Base-by-base conservation (phyloP, 2,113 vertebrate species). In the Suncus etruscus region DNA sequence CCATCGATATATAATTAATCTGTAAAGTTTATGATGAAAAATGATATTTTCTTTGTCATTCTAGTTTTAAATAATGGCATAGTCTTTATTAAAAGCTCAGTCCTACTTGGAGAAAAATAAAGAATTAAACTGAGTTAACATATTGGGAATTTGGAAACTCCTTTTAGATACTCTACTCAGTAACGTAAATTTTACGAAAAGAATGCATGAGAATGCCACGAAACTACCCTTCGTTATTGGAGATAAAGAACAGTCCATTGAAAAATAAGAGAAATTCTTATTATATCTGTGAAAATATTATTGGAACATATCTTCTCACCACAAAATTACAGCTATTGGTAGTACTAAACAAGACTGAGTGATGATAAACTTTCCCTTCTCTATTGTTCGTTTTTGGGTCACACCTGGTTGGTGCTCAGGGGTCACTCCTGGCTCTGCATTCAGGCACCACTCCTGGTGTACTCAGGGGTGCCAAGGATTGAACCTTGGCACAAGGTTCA, bases 21-120 rank as follows among this genome's bases (percentile, higher is more conserved):
- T 94, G 76, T 79, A 90, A 91, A 93, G 93, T 86, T 87, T 81
- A 93, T 85, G 51, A 95, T 87, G 85, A 92, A 87, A 87, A 94
- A 85, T 94, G 82, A 77, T 92, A 90, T n/a, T 89, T 61, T 70
- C 79, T 66, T 76, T 87, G 76, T 94, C 72, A 93, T 85, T 88
- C 58, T 93, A 90, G 58, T 92, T 93, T 88, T 74, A 94, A 95
- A 96, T 63, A 93, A 79, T 82, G 65, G 18, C 31, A 39, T 83
- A 83, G n/a, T 86, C 32, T 92, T 87, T 81, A 83, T 72, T 68
- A 86, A 94, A 95, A 95, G 29, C 66, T 93, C 76, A 86, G 80
- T 91, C 87, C 73, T 79, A 78, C 74, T 91, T 89, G 84, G 76
- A 94, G 54, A 77, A 86, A 79, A 73, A 93, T 91, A 90, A 95